Evolutionary conservation across 2,797 vertebrate species (phyloP), one percentile per base, ranked within the genome.

Genomic region (Lacerta viridis): DNA sequence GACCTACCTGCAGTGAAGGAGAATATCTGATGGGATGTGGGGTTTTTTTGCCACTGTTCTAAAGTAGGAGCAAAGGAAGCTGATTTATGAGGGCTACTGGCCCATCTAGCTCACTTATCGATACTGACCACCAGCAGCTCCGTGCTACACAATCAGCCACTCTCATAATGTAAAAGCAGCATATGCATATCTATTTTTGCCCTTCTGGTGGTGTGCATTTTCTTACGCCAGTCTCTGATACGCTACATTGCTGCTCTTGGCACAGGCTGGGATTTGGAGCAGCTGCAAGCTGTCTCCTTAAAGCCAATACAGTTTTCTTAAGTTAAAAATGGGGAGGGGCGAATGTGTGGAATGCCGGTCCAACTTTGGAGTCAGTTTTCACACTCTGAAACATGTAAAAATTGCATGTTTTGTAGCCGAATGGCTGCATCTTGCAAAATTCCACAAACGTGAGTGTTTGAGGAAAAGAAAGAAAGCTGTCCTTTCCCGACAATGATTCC

Each of bases 241-340:
- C 9, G 43, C 46, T 43, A 18, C 33, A 76, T 75, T 10, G 20
- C 59, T 80, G n/a, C n/a, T 80, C 33, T 43, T 77, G 79, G 72
- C 74, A 83, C 43, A 25, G 64, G 39, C 25, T 75, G 84, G 55
- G 25, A 33, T 72, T 55, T 66, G 39, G 25, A 78, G 15, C 66
- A 89, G 46, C 71, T 89, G 61, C 36, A 69, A 61, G 33, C 72
- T 82, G 43, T 59, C 36, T 69, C 36, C 43, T n/a, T 13, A 69
- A 64, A 50, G 55, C 69, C 74, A 61, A 46, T 64, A 84, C 33
- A 41, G 76, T 88, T 84, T 88, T 69, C 64, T 23, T 84, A 83
- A 23, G 43, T 69, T 78, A 41, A 55, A 15, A 77, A 8, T 25
- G 29, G 39, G 17, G 71, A 66, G 17, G 15, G 9, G 33, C 9